These are phyloP conservation scores for Falco novaeseelandiae DNA, from an alignment of 2,797 vertebrate species.

Conservation along the genomic window DNA sequence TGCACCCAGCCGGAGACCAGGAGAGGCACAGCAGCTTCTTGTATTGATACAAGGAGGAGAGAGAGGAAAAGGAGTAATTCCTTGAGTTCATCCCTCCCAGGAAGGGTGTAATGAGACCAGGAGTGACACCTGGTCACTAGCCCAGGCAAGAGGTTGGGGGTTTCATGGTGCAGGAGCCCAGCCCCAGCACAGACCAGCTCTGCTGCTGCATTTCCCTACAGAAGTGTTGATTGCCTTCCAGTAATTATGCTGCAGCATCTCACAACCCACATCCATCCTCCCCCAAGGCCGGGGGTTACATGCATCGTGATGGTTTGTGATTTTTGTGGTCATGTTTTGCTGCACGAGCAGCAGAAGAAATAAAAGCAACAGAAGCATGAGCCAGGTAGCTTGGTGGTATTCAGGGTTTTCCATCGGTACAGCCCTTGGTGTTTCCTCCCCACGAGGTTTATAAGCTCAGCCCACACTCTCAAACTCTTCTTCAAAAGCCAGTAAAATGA, in stretches of 20 bases:
- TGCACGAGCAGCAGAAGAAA: background rate
- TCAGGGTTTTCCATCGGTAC: background rate
- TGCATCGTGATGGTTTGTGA: rapidly evolving
- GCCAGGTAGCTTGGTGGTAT: background rate
- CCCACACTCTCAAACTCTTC: background rate
- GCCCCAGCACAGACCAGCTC: background rate
- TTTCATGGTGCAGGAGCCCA: background rate
- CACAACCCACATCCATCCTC: background rate
- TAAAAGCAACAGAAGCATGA: background rate
- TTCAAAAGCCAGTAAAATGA: background rate
- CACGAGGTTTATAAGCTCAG: background rate
- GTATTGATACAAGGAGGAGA: background rate
- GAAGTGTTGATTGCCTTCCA: background rate
- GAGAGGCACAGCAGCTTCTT: background rate
- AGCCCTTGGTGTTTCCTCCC: background rate
- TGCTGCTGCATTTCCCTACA: background rate
- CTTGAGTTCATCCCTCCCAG: background rate
- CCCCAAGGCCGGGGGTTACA: rapidly evolving
- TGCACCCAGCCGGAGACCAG: rapidly evolving
- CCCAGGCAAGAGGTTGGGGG: background rate
- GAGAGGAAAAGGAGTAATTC: background rate
- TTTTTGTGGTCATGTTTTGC: background rate
- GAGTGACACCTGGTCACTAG: rapidly evolving
- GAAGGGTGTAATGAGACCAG: background rate
- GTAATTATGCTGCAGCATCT: background rate